These are phyloP conservation scores for Stigmatopora argus DNA, from an alignment of 2,113 vertebrate species.

Conservation along the genomic window DNA sequence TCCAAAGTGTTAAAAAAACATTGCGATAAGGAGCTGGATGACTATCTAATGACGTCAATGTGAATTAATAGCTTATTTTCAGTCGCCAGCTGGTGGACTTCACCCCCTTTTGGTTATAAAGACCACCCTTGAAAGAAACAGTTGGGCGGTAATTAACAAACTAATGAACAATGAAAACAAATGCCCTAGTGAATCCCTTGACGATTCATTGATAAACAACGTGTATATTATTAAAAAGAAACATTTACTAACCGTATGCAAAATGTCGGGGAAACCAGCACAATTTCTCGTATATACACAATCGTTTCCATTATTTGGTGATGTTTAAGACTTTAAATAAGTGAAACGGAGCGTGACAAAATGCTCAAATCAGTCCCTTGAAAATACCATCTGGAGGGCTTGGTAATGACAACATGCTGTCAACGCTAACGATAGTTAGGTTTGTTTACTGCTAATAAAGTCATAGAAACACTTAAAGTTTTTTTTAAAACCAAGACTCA, in stretches of 20 bases:
- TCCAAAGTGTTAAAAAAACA: conserved; percentile 11
- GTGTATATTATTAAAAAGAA: neutral
- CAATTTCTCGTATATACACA: neutral
- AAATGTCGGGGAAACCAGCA: neutral
- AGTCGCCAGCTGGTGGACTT: conserved; percentile 62
- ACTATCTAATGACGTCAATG: conserved; percentile 20
- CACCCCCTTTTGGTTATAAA: conserved; percentile 59
- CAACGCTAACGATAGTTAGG: neutral
- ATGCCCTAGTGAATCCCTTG: conserved; percentile 29
- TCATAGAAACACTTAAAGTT: neutral
- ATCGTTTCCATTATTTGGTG: neutral
- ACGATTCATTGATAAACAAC: neutral
- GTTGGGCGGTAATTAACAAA: conserved; percentile 67
- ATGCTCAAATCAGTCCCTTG: neutral
- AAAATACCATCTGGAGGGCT: neutral
- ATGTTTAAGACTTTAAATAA: neutral
- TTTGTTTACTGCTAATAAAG: neutral
- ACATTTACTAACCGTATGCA: neutral
- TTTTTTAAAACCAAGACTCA: neutral
- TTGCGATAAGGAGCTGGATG: conserved; percentile 17
- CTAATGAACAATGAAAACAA: conserved; percentile 67
- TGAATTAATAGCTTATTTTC: conserved; percentile 64
- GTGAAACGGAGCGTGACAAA: neutral
- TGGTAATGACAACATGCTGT: neutral
- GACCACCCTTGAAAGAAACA: conserved; percentile 61